Percentiles rank a stretch among this genome's conserved stretches.
These are phyloP conservation scores for Neodontobutis hainanensis DNA, from an alignment of 2,113 vertebrate genomes.

Conservation along the genomic window DNA sequence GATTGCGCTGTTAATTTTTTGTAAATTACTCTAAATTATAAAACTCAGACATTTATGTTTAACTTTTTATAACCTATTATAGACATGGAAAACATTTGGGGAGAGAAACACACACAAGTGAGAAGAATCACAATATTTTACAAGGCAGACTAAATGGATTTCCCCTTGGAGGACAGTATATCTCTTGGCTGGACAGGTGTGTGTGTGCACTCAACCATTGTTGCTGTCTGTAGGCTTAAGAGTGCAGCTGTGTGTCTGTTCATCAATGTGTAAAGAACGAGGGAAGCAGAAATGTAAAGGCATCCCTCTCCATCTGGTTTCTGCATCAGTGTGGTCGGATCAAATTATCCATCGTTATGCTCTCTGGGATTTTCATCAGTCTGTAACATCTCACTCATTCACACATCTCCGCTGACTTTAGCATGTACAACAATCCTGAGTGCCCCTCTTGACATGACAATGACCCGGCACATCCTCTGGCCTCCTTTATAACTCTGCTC, in stretches of 20 bases:
- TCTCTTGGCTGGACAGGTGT: slow-evolving; percentile 62
- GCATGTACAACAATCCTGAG: slow-evolving; percentile 23
- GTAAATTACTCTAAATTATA: neutral
- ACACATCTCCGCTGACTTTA: slow-evolving; percentile 58
- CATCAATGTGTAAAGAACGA: slow-evolving; percentile 24
- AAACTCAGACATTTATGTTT: slow-evolving; percentile 21
- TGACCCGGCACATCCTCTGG: slow-evolving; percentile 48
- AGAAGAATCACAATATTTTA: slow-evolving; percentile 66
- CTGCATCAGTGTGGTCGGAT: slow-evolving; percentile 69
- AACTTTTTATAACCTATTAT: slow-evolving; percentile 32
- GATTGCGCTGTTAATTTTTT: no score
- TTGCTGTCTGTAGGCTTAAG: slow-evolving; percentile 19
- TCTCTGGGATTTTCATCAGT: slow-evolving; percentile 79
- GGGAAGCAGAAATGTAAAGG: slow-evolving; percentile 38
- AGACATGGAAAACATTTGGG: slow-evolving; percentile 31
- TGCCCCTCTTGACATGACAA: slow-evolving; percentile 40
- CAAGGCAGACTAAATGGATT: slow-evolving; percentile 61
- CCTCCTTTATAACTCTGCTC: slow-evolving; percentile 19
- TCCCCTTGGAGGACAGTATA: slow-evolving; percentile 56
- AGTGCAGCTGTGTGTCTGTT: slow-evolving; percentile 35
- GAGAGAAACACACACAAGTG: slow-evolving; percentile 49
- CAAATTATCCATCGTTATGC: slow-evolving; percentile 68
- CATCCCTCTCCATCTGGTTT: slow-evolving; percentile 74
- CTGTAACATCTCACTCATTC: slow-evolving; percentile 80
- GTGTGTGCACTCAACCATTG: slow-evolving; percentile 19